Percentiles rank a stretch among this genome's conserved stretches.
phyloP scores from a whole-genome alignment of 2,888 invertebrate genomes.

The Drosophila recens region DNA sequence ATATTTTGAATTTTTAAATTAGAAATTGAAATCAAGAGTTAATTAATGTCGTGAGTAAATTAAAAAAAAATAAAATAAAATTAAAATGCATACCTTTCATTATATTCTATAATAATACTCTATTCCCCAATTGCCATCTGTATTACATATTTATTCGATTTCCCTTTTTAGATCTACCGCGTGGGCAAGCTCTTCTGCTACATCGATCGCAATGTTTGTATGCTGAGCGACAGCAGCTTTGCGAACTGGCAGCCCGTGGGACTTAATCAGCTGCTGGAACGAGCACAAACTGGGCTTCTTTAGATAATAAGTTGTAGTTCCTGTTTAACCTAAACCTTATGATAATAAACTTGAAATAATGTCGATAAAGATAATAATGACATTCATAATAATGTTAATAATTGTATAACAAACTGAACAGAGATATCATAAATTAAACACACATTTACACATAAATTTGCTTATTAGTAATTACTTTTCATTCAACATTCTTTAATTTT shows the following conservation, averaged over 20 bases:
- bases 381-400: not conserved
- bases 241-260: slow-evolving; percentile 84
- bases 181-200: slow-evolving; percentile 85
- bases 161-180: slow-evolving; percentile 81
- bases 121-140: not conserved
- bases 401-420: too few species aligned
- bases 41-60: too few species aligned
- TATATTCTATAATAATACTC: too few species aligned
- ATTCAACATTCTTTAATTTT: not conserved
- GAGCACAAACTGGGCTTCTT: slow-evolving; percentile 76
- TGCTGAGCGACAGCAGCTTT: slow-evolving; percentile 84
- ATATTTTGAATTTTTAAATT: too few species aligned
- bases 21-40: too few species aligned
- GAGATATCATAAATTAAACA: not conserved
- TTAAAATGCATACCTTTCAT: too few species aligned
- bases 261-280: slow-evolving; percentile 81
- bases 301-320: slow-evolving; percentile 19
- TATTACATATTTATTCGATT: not conserved
- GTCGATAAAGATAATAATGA: not conserved
- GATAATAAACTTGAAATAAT: not conserved
- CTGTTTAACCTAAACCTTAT: not conserved
- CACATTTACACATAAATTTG: not conserved
- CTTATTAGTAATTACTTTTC: not conserved
- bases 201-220: slow-evolving; percentile 85
- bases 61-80: too few species aligned